These are phyloP conservation scores for Schizothorax lantsangensis DNA, from an alignment of 2,797 vertebrate species.

Conservation along the genomic window DNA sequence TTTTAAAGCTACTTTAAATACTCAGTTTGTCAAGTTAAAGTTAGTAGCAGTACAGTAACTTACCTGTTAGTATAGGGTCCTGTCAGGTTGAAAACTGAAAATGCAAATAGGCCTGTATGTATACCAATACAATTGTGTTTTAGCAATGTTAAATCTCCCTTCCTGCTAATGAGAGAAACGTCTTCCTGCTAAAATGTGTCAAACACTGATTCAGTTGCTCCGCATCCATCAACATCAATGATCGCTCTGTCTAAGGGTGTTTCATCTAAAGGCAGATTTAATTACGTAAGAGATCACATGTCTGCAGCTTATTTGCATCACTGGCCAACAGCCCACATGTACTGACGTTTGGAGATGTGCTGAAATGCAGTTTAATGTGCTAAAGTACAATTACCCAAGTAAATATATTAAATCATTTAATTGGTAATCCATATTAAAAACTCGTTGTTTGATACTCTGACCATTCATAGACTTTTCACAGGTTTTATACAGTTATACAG, in stretches of 20 bases:
- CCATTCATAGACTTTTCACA: background rate
- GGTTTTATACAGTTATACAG: background rate
- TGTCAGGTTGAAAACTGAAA: background rate
- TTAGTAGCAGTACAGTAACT: conserved; percentile 9
- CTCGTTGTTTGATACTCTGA: background rate
- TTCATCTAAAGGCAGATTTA: conserved; percentile 31
- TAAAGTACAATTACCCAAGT: background rate
- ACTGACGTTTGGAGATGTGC: background rate
- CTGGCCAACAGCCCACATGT: conserved; percentile 34
- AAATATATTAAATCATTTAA: background rate
- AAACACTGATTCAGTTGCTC: background rate
- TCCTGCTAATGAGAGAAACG: background rate
- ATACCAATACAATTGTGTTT: background rate
- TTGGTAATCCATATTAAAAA: background rate
- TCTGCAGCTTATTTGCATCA: conserved; percentile 28
- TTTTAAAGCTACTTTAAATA: background rate
- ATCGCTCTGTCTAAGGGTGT: background rate
- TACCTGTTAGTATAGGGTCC: background rate
- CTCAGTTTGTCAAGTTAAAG: background rate
- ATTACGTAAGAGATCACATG: conserved; percentile 48
- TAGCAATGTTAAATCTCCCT: background rate
- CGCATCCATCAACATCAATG: conserved; percentile 19
- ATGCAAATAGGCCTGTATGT: background rate
- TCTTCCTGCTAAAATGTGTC: background rate
- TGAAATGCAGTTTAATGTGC: background rate